Evolutionary conservation across 2,113 vertebrate genomes (phyloP).

Genomic region (Sterrhoptilus dennistouni): DNA sequence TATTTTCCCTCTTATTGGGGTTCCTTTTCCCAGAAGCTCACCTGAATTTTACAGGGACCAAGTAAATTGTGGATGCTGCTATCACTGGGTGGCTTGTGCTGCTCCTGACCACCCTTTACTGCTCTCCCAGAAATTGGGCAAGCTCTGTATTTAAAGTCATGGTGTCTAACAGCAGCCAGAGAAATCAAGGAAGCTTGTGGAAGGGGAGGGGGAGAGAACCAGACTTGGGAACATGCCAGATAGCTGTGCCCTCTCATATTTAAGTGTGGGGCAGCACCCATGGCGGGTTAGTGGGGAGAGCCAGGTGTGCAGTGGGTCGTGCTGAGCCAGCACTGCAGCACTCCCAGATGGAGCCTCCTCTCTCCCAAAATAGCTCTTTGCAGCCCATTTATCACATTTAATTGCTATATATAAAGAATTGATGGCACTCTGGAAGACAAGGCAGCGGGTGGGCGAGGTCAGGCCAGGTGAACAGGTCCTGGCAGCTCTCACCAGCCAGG

Average conservation of each 20-base stretch:
- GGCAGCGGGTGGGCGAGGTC: background rate
- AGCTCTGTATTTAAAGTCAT: background rate
- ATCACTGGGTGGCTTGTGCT: background rate
- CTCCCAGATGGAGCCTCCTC: background rate
- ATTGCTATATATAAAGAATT: background rate
- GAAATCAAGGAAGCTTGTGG: background rate
- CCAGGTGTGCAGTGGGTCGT: background rate
- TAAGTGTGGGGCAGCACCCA: background rate
- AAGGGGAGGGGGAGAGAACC: background rate
- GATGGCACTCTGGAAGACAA: background rate
- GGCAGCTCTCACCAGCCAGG: fast-evolving
- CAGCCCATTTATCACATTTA: background rate
- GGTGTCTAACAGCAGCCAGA: background rate
- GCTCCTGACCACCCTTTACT: background rate
- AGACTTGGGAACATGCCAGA: background rate
- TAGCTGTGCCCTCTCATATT: background rate
- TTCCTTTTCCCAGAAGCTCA: background rate
- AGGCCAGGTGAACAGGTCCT: background rate
- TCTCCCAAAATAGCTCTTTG: background rate
- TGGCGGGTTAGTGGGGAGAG: background rate
- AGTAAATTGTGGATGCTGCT: background rate
- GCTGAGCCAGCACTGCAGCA: background rate
- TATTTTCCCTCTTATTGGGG: background rate
- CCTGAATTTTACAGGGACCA: background rate
- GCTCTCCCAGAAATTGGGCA: fast-evolving